A percentile compares a stretch with the other conserved stretches of the same genome.
phyloP scores from a whole-genome alignment of 2,888 invertebrate species.

The Bugulina stolonifera region DNA sequence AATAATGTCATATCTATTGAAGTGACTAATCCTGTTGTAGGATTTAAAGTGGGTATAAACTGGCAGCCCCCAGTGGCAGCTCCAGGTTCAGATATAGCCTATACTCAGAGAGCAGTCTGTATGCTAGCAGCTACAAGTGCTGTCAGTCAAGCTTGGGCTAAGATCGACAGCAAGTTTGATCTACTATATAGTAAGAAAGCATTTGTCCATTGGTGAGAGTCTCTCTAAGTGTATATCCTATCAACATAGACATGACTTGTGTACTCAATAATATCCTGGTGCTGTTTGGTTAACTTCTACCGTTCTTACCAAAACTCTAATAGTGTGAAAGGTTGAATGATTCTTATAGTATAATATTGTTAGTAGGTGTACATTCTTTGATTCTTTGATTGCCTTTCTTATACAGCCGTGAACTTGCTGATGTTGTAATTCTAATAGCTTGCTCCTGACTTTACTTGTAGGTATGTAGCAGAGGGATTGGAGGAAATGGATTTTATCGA shows the following conservation, averaged over 20 bases:
- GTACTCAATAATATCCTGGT: no score
- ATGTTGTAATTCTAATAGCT: background rate
- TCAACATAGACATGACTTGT: no score
- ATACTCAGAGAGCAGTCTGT: conserved; percentile 51
- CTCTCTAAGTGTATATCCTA: no score
- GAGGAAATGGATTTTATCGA: conserved; percentile 29
- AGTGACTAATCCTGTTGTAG: no score
- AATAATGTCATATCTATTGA: no score
- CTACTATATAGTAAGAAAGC: conserved; percentile 32
- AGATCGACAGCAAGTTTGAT: conserved; percentile 36
- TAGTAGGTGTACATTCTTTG: no score
- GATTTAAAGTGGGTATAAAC: conserved; percentile 64
- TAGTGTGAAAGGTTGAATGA: no score
- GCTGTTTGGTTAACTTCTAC: no score
- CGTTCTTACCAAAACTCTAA: no score
- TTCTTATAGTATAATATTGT: no score
- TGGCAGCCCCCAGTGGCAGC: conserved; percentile 68
- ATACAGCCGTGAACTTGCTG: no score
- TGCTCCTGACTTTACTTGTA: background rate
- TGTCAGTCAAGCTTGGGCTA: conserved; percentile 52
- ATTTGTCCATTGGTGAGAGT: conserved; percentile 38
- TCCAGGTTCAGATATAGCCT: conserved; percentile 76
- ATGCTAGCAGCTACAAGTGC: conserved; percentile 52
- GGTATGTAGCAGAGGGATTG: conserved; percentile 32
- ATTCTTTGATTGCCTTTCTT: no score